Conservation (phyloP, 2,888 invertebrate species). For the Agrenia bidenticulata region DNA sequence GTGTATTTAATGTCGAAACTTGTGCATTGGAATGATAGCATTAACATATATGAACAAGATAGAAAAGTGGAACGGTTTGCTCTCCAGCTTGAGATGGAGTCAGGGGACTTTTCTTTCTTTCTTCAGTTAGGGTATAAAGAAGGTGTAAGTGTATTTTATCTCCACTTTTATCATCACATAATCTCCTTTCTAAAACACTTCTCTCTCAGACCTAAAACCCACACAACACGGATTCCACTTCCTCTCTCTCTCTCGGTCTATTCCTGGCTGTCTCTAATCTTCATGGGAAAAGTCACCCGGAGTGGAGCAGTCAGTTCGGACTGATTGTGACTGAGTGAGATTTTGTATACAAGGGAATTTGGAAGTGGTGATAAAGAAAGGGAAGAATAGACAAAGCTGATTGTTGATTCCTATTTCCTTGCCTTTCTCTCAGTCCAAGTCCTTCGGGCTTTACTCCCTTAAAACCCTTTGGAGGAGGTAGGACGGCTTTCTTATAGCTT, state of each 20-base stretch:
- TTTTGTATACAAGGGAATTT: no score
- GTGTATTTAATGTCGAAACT: conserved; percentile 3
- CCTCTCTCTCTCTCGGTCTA: no score
- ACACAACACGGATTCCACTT: not conserved
- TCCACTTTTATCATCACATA: conserved; percentile 16
- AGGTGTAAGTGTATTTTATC: conserved; percentile 27
- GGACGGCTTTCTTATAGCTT: no score
- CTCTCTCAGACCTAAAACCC: not conserved
- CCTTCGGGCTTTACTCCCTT: not conserved
- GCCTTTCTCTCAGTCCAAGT: not conserved
- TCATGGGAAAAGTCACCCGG: no score
- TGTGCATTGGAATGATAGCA: not conserved
- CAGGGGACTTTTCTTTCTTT: no score
- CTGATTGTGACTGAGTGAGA: no score
- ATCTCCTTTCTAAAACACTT: conserved; percentile 15
- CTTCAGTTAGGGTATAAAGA: conserved; percentile 13
- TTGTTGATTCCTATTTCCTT: conserved; percentile 8
- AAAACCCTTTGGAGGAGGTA: no score
- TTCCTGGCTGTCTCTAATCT: no score
- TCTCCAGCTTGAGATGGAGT: no score
- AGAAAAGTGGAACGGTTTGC: not conserved
- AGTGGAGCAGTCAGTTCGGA: no score
- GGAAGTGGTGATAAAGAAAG: not conserved
- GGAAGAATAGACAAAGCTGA: not conserved
- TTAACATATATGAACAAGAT: not conserved